Conservation (phyloP, 2,113 vertebrate species). For the Anolis sagrei region DNA sequence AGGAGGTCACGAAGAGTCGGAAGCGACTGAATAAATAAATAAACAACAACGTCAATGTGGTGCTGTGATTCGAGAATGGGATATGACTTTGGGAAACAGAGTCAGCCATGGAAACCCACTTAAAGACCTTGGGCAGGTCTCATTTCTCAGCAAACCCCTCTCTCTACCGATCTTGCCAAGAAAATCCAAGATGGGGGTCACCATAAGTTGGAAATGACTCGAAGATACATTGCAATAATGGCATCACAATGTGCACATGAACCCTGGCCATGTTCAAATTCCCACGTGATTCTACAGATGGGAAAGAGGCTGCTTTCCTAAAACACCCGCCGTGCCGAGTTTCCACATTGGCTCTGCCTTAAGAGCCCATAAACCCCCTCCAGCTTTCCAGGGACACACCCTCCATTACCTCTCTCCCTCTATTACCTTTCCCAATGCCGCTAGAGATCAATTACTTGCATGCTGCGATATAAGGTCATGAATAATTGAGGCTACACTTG, state of each 20-base stretch:
- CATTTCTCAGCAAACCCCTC: no score
- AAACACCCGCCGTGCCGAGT: neutral
- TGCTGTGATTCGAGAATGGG: no score
- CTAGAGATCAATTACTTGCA: neutral
- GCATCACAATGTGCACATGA: neutral
- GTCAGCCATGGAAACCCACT: no score
- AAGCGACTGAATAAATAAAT: no score
- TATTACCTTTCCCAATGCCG: constrained; percentile 21
- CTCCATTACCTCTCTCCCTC: neutral
- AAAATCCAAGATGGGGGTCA: no score
- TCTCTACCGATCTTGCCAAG: no score
- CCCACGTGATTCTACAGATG: neutral
- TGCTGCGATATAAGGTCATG: constrained; percentile 14
- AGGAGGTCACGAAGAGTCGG: no score
- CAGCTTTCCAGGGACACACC: neutral
- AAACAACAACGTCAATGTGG: no score
- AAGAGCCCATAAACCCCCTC: neutral
- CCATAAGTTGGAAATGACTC: neutral
- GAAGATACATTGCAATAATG: neutral
- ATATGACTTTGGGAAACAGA: no score
- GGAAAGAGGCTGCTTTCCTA: neutral
- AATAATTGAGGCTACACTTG: constrained; percentile 63
- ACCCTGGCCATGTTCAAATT: neutral
- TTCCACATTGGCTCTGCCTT: neutral
- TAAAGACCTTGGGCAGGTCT: no score